phyloP scores from a whole-genome alignment of 2,113 vertebrate genomes.

The Gnathonemus longibarbis region DNA sequence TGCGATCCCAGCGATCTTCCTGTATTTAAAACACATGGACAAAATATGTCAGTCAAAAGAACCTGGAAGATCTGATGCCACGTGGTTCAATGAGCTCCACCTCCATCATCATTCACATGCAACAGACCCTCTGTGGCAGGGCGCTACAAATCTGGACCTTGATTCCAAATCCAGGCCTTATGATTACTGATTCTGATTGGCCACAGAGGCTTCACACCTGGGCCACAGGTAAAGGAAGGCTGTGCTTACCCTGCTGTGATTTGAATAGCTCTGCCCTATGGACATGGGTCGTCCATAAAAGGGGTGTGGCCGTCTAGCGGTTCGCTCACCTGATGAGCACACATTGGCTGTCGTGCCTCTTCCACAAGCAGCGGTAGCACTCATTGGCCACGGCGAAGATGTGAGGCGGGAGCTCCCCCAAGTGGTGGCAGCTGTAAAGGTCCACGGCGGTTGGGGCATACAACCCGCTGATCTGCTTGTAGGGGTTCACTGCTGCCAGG shows the following conservation, averaged over 20 bases:
- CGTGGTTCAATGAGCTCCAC: not conserved
- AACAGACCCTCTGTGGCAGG: not conserved
- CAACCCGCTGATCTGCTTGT: slow-evolving; percentile 72
- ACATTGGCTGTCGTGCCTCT: slow-evolving; percentile 86
- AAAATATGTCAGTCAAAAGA: not conserved
- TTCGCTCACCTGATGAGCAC: slow-evolving; percentile 80
- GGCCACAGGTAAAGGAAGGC: not conserved
- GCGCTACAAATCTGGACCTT: not conserved
- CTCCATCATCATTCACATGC: not conserved
- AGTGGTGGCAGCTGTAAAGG: slow-evolving; percentile 75
- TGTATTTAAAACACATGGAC: not conserved
- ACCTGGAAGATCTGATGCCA: not conserved
- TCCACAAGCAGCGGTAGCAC: slow-evolving; percentile 91
- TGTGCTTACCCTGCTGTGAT: not conserved
- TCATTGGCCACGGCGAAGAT: slow-evolving; percentile 88
- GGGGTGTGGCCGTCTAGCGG: not conserved
- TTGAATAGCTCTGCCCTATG: not conserved
- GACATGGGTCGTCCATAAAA: not conserved
- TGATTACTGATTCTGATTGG: not conserved
- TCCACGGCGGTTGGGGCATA: slow-evolving; percentile 67
- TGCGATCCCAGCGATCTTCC: not conserved
- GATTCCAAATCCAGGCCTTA: not conserved
- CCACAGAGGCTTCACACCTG: not conserved
- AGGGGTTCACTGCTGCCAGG: slow-evolving; percentile 82
- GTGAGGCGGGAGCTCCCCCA: slow-evolving; percentile 85